Base-by-base conservation (phyloP, 2,888 invertebrate genomes). In the Ophioninae sp. region DNA sequence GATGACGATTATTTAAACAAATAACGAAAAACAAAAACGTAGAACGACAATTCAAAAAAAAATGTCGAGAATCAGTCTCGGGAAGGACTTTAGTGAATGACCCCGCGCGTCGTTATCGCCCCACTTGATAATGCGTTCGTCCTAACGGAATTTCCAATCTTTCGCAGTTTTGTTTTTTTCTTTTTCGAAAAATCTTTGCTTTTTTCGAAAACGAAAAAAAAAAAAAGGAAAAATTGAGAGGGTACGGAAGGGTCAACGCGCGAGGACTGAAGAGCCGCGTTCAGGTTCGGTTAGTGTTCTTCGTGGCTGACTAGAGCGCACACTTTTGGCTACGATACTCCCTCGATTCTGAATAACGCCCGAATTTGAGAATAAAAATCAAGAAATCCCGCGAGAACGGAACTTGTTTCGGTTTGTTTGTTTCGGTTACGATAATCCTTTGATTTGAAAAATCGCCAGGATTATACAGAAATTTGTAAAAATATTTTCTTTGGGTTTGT, bases 301-400 rank as follows among this genome's bases (percentile, higher is more conserved):
- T 87, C 86, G 89, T 91, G 88, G 88, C 90, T 91, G 91, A 92
- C 91, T 92, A 92, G 91, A 90, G 90, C 90, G 90, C 90, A 90
- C 90, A 90, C 88, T 87, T 90, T 87, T 77, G 82, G 84, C 82
- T 86, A 87, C 69, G 20, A 85, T 75, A 81, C 79, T 84, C 74
- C 74, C 59, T 72, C 30, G 58, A 64, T 69, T 72, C 68, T 79
- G 73, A 78, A 81, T 74, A 82, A 69, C 72, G 71, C 78, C 58
- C 23, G 39, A 23, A 65, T 72, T 59, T 51, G 69, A 76, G 71
- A 63, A 79, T n/a, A 51, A 65, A 67, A 22, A 23, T 23, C 63
- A 51, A 56, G 2, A 82, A 58, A 61, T 37, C 71, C 67, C 69
- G 67, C 51, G 23, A 58, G 58, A 58, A 71, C 39, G 39, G 79